Evolutionary conservation across 2,888 invertebrate species (phyloP).

Genomic region (Lasioglossum figueresi): DNA sequence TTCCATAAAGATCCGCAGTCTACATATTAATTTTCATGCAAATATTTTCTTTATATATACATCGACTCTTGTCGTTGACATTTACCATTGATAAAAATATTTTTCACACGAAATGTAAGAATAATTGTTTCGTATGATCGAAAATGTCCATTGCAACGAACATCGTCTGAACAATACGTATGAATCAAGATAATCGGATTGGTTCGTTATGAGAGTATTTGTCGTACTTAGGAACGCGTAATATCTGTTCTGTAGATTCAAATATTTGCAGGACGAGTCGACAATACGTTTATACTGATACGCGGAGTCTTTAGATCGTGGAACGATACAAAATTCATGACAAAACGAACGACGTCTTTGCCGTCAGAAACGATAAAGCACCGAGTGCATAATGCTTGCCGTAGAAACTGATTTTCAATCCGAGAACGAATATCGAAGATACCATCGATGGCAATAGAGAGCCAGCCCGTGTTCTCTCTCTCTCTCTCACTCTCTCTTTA

Average conservation of each 20-base stretch:
- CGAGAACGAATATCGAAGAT: conserved; percentile 56
- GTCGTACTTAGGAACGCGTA: not conserved
- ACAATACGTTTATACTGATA: conserved; percentile 5
- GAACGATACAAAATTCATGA: conserved; percentile 27
- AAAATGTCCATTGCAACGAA: too few species aligned
- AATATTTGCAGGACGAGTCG: not conserved
- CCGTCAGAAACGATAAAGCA: conserved; percentile 37
- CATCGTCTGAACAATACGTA: not conserved
- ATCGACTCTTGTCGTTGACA: not conserved
- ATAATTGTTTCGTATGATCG: too few species aligned
- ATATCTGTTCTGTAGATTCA: not conserved
- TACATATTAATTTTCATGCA: not conserved
- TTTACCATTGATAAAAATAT: not conserved
- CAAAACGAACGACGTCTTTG: not conserved
- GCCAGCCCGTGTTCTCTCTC: not conserved
- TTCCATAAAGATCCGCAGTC: too few species aligned
- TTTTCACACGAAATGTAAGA: not conserved
- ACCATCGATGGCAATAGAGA: conserved; percentile 45
- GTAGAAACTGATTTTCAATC: conserved; percentile 55
- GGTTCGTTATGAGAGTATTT: not conserved
- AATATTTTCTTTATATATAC: not conserved
- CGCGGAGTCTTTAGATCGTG: not conserved
- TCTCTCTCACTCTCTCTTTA: conserved; percentile 19
- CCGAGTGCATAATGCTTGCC: conserved; percentile 32
- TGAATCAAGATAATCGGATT: not conserved